Percentiles rank a stretch among this genome's conserved stretches.
Conservation (phyloP, 2,888 invertebrate genomes). For the Prosapia bicincta region DNA sequence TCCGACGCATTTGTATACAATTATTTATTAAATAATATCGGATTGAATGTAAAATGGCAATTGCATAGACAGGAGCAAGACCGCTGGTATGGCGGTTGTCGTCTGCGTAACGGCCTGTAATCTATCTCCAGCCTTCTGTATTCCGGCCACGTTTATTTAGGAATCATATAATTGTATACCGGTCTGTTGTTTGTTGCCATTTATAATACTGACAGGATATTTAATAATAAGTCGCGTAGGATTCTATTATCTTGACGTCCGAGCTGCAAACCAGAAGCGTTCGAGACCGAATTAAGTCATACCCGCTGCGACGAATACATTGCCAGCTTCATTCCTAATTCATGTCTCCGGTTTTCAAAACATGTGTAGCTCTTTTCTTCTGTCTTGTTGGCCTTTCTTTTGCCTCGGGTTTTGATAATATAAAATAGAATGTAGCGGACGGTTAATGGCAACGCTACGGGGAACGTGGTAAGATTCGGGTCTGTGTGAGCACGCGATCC, state of each 20-base stretch:
- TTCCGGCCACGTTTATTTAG: neutral
- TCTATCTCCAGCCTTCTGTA: neutral
- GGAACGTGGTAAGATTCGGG: neutral
- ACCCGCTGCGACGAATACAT: neutral
- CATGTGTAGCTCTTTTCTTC: neutral
- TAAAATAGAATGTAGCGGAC: neutral
- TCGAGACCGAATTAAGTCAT: neutral
- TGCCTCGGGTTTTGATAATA: neutral
- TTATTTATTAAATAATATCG: no score
- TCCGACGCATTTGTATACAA: no score
- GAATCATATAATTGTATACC: neutral
- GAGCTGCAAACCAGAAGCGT: neutral
- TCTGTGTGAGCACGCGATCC: neutral
- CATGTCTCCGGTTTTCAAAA: neutral
- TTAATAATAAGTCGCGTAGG: neutral
- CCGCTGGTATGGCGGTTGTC: neutral
- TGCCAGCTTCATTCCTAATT: neutral
- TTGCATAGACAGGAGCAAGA: neutral
- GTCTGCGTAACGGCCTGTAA: neutral
- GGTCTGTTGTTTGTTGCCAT: neutral
- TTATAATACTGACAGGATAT: neutral
- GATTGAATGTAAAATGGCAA: no score
- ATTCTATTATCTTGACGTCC: neutral
- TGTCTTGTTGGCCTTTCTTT: neutral
- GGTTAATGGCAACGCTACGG: neutral